Base-by-base conservation (phyloP, 2,113 vertebrate genomes). In the Trematocara macrostoma region DNA sequence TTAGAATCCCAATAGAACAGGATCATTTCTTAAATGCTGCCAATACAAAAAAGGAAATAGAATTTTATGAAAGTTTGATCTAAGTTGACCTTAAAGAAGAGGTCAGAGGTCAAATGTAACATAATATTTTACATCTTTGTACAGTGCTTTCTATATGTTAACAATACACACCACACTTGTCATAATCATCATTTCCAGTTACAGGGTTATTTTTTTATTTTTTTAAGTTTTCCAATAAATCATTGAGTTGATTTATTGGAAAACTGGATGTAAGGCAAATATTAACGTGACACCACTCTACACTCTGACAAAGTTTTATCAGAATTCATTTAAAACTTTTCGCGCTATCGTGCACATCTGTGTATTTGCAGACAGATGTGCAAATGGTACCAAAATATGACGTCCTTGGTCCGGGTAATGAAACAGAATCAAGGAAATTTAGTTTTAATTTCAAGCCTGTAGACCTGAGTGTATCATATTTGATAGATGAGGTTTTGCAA, bases 121-220 rank as follows among this genome's bases (percentile, higher is more conserved):
- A 64, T n/a, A 20, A 38, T 38, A 64, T 64, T 20, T 64, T 38
- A 64, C 2, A 38, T 64, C 4, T 38, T 64, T 38, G 2, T 38
- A 38, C 34, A 35, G 18, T 64, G 18, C 59, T 64, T 64, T 61
- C 57, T 64, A 38, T 64, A 64, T 20, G 34, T 1, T 64, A 64
- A n/a, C 18, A 64, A 64, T 20, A 38, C 4, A 64, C 31, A 61
- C 57, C 16, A 61, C 57, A 35, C 57, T 35, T 61, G 5, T n/a
- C 31, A 61, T n/a, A 61, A 61, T 35, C 57, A 64, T 64, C 4
- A 38, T n/a, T 64, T n/a, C 31, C 10, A 11, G 59, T 35, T 64
- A 5, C 16, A n/a, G 9, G 26, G 1, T 0, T 59, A 23, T 23
- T 23, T 23, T 23, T 23, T 23, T 23, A 23, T 34, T 31, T 61